phyloP scores from a whole-genome alignment of 2,888 invertebrate species.

The Epinotia bilunana region DNA sequence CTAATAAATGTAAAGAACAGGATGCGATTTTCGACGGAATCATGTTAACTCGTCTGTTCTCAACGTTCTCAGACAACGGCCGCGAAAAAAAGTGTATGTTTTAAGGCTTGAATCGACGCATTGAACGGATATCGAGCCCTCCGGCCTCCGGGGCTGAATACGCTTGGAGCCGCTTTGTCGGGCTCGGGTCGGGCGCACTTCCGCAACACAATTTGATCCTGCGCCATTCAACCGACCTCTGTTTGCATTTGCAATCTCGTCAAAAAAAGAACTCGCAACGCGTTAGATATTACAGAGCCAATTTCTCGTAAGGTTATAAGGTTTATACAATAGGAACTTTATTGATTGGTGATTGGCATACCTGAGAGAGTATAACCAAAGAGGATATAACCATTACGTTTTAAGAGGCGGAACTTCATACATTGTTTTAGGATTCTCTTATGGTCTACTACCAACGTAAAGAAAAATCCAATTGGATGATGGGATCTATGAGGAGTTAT shows the following conservation, averaged over 20 bases:
- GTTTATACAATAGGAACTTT: no score
- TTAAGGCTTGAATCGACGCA: slow-evolving; percentile 60
- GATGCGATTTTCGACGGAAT: slow-evolving; percentile 79
- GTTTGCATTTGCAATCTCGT: slow-evolving; percentile 50
- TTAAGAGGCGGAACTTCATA: no score
- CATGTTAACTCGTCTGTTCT: slow-evolving; percentile 76
- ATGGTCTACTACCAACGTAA: no score
- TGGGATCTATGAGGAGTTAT: no score
- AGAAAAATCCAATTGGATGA: no score
- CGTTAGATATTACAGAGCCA: background rate
- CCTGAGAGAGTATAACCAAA: no score
- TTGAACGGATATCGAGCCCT: slow-evolving; percentile 73
- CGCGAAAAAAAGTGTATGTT: slow-evolving; percentile 54
- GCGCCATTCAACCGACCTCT: slow-evolving; percentile 54
- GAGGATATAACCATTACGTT: no score
- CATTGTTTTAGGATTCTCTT: no score
- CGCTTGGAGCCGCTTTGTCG: slow-evolving; percentile 62
- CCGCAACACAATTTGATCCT: slow-evolving; percentile 63
- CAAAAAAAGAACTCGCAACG: slow-evolving; percentile 12
- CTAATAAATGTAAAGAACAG: slow-evolving; percentile 78
- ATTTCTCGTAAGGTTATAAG: background rate
- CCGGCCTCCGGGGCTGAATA: slow-evolving; percentile 56
- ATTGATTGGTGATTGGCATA: background rate
- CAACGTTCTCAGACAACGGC: slow-evolving; percentile 69
- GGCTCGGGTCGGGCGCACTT: slow-evolving; percentile 59